These are phyloP conservation scores for Lissonota sp. DNA, from an alignment of 2,888 invertebrate species.

Conservation along the genomic window DNA sequence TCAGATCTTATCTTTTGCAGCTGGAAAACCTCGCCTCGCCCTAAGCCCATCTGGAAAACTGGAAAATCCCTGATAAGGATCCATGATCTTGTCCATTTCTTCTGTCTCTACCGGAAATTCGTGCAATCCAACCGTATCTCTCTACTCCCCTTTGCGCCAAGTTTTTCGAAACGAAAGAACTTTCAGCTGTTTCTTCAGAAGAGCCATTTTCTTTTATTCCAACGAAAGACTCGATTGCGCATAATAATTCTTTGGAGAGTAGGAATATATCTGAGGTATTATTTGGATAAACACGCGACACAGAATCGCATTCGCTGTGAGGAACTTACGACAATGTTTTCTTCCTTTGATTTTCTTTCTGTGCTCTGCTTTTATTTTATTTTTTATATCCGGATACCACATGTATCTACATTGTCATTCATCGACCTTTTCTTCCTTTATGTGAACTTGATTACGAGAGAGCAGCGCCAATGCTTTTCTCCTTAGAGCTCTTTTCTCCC, in stretches of 20 bases:
- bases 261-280: too few relatives aligned
- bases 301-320: conserved; percentile 25
- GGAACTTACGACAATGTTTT: conserved; percentile 54
- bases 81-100: conserved; percentile 63
- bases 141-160: background rate
- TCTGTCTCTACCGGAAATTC: background rate
- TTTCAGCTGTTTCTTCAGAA: conserved; percentile 33
- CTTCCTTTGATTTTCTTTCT: conserved; percentile 34
- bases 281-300: background rate
- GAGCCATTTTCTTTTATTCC: background rate
- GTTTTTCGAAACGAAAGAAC: conserved; percentile 45
- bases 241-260: conserved; percentile 50
- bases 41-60: conserved; percentile 55
- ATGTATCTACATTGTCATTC: conserved; percentile 1
- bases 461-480: too few relatives aligned
- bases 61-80: conserved; percentile 68
- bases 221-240: conserved; percentile 17
- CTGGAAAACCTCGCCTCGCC: background rate
- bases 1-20: background rate
- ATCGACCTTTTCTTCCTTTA: conserved; percentile 17
- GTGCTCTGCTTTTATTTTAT: background rate
- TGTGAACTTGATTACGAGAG: too few relatives aligned
- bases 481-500: too few relatives aligned
- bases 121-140: too few relatives aligned
- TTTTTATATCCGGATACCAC: conserved; percentile 31